Percentiles rank a stretch among this genome's conserved stretches.
Conservation (phyloP, 2,113 vertebrate genomes). For the Leuciscus idus region DNA sequence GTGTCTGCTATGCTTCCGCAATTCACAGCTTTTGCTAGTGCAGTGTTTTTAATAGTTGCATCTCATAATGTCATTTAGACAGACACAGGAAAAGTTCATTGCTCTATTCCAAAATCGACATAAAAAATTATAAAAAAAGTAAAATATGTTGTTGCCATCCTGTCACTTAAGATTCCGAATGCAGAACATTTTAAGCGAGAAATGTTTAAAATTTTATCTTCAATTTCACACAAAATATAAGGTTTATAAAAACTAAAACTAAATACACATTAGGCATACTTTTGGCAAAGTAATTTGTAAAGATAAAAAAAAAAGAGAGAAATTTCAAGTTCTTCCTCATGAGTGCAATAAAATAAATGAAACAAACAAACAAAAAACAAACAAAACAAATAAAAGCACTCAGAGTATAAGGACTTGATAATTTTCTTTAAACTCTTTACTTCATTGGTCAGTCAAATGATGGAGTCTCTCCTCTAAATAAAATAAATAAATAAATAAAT, state of each 20-base stretch:
- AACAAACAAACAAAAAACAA: too few relatives aligned
- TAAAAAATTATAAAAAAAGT: background rate
- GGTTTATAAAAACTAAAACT: background rate
- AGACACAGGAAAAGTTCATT: background rate
- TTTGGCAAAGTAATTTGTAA: too few relatives aligned
- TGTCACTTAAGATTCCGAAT: background rate
- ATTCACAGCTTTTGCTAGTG: background rate
- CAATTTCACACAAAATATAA: background rate
- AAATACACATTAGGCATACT: too few relatives aligned
- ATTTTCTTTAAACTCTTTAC: too few relatives aligned
- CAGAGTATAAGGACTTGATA: too few relatives aligned
- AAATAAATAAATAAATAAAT: background rate
- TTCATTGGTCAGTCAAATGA: too few relatives aligned
- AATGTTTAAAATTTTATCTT: background rate
- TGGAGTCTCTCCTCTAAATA: too few relatives aligned
- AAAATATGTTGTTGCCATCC: too few relatives aligned
- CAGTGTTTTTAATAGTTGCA: background rate
- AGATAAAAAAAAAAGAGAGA: too few relatives aligned
- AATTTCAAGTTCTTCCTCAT: too few relatives aligned
- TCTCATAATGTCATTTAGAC: background rate
- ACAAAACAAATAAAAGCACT: too few relatives aligned
- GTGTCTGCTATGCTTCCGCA: constrained; percentile 11
- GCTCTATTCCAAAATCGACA: background rate
- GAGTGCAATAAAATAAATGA: too few relatives aligned
- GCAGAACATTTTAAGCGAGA: background rate